Conservation (phyloP, 2,113 vertebrate species). For the Nerophis lumbriciformis region DNA sequence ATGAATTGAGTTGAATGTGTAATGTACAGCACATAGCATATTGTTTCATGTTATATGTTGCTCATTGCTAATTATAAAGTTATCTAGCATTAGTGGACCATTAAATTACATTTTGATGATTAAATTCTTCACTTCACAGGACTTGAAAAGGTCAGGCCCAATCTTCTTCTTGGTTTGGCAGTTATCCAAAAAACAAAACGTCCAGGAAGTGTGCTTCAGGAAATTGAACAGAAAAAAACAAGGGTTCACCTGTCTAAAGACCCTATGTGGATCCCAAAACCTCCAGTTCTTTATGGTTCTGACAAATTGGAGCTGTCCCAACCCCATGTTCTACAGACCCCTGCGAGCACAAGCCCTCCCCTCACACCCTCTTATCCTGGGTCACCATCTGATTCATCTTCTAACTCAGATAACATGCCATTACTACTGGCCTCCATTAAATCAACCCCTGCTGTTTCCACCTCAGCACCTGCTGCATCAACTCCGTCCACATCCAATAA, state of each 20-base stretch:
- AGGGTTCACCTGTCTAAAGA: conserved; percentile 70
- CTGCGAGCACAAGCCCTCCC: conserved; percentile 68
- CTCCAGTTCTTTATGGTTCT: conserved; percentile 50
- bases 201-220: conserved; percentile 51
- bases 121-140: conserved; percentile 68
- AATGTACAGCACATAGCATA: too few relatives aligned
- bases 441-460: conserved; percentile 54
- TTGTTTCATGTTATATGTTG: too few relatives aligned
- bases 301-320: conserved; percentile 74
- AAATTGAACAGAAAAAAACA: conserved; percentile 80
- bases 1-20: too few relatives aligned
- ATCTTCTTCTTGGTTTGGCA: conserved; percentile 90
- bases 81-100: too few relatives aligned
- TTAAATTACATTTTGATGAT: too few relatives aligned
- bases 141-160: conserved; percentile 86
- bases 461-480: conserved; percentile 27
- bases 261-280: conserved; percentile 67
- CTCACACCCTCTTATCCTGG: conserved; percentile 73
- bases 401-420: conserved; percentile 56
- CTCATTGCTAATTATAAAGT: too few relatives aligned
- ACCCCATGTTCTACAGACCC: conserved; percentile 68
- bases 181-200: conserved; percentile 88
- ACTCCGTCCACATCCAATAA: conserved; percentile 17
- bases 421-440: conserved; percentile 57
- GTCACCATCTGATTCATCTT: conserved; percentile 58